These are phyloP conservation scores for Phengaris alcon DNA, from an alignment of 2,888 invertebrate species.

Conservation along the genomic window DNA sequence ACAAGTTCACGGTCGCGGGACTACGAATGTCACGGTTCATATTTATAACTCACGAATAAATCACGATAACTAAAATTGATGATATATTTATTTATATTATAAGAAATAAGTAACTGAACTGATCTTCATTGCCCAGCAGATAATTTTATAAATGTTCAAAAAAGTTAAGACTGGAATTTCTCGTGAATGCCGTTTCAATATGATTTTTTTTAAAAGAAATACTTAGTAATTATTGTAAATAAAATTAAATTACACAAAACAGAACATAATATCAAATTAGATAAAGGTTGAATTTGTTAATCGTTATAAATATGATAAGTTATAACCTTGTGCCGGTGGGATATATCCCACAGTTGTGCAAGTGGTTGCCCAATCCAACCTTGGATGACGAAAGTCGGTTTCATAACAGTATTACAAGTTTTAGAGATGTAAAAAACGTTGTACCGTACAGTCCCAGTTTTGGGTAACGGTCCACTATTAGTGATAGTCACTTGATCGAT, in stretches of 20 bases:
- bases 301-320: neutral
- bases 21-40: neutral
- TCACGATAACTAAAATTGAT: neutral
- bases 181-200: too few species aligned
- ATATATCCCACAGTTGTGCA: conserved; percentile 29
- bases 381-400: conserved; percentile 66
- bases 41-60: neutral
- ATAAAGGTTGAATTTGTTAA: conserved; percentile 3
- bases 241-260: neutral
- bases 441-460: conserved; percentile 76
- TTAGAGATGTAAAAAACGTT: conserved; percentile 63
- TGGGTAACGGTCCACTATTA: conserved; percentile 70
- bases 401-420: conserved; percentile 75
- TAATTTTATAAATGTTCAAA: neutral
- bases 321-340: conserved; percentile 9
- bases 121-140: too few species aligned
- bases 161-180: neutral
- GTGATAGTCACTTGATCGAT: conserved; percentile 51
- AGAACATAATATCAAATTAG: neutral
- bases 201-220: too few species aligned
- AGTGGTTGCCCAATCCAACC: conserved; percentile 51
- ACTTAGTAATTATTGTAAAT: neutral
- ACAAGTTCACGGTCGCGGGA: conserved; percentile 24
- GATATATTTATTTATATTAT: neutral
- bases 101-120: too few species aligned